Conservation (phyloP, 2,888 invertebrate genomes). For the Pyrocoelia pectoralis region DNA sequence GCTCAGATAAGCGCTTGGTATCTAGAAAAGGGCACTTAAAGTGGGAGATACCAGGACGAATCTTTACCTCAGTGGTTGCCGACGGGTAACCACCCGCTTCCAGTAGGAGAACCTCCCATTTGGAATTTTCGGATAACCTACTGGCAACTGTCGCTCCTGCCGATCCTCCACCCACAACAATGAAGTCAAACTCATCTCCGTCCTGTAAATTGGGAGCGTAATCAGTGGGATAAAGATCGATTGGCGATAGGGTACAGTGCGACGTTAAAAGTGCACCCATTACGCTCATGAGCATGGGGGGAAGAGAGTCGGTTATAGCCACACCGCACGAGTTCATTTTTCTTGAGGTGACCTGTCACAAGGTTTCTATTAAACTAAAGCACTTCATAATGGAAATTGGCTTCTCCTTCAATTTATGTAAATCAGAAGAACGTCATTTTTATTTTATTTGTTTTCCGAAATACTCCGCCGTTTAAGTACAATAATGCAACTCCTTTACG, state of each 20-base stretch:
- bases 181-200: too few relatives aligned
- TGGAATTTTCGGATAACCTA: constrained; percentile 55
- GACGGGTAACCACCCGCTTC: neutral
- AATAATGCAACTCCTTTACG: too few relatives aligned
- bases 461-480: too few relatives aligned
- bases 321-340: too few relatives aligned
- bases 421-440: too few relatives aligned
- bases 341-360: too few relatives aligned
- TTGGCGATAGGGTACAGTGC: constrained; percentile 63
- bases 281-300: constrained; percentile 64
- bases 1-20: neutral
- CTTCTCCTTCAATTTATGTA: too few relatives aligned
- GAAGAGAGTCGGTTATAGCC: too few relatives aligned
- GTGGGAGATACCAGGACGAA: neutral
- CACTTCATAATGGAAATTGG: too few relatives aligned
- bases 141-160: constrained; percentile 61
- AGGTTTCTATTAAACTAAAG: too few relatives aligned
- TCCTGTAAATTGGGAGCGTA: constrained; percentile 38
- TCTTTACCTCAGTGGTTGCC: neutral
- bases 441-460: too few relatives aligned
- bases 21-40: neutral
- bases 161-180: too few relatives aligned
- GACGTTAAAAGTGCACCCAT: constrained; percentile 67
- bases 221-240: constrained; percentile 45
- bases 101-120: constrained; percentile 57